Evolutionary conservation across 2,113 vertebrate genomes (phyloP).

Genomic region (Aptenodytes forsteri): DNA sequence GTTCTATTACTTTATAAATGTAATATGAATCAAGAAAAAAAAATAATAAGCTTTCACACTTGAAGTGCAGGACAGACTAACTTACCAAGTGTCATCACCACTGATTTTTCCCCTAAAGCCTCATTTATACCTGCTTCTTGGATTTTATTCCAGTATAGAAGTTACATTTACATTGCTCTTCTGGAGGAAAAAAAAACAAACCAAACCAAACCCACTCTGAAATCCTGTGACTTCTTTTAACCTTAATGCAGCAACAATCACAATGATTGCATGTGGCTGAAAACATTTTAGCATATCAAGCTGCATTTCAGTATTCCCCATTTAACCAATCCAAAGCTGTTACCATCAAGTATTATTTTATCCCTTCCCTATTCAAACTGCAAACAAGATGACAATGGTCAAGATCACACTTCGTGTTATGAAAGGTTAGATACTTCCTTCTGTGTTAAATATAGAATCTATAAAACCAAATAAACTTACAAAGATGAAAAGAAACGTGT

Average conservation of each 20-base stretch:
- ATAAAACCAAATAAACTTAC: neutral
- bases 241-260: neutral
- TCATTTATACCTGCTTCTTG: conserved; percentile 8
- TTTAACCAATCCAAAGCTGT: neutral
- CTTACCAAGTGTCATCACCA: neutral
- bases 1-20: neutral
- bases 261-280: neutral
- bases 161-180: conserved; percentile 68
- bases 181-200: neutral
- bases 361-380: neutral
- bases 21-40: neutral
- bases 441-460: neutral
- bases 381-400: neutral
- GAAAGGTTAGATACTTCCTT: neutral
- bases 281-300: conserved; percentile 11
- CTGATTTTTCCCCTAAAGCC: neutral
- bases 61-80: neutral
- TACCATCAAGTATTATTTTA: neutral
- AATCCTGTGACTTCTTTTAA: conserved; percentile 23
- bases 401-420: neutral
- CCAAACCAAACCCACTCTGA: neutral
- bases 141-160: conserved; percentile 58
- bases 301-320: neutral
- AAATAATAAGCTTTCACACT: neutral
- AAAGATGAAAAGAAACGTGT: neutral